A percentile compares a stretch with the other conserved stretches of the same genome.
Evolutionary conservation across 2,797 vertebrate species (phyloP).

Genomic region (Tamandua tetradactyla): DNA sequence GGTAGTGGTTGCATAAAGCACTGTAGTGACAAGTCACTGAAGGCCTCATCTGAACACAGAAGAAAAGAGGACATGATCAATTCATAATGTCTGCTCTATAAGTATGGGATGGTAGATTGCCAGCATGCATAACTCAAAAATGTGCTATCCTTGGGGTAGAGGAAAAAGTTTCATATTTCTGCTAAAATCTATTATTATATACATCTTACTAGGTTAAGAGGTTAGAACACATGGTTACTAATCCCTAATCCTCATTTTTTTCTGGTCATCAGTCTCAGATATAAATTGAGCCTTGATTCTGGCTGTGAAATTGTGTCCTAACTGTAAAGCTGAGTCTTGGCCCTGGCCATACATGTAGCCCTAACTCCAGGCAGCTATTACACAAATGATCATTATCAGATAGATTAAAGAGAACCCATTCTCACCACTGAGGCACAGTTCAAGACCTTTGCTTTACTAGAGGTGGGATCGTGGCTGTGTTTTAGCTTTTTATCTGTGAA

Average conservation of each 20-base stretch:
- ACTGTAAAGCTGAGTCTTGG: constrained; percentile 3
- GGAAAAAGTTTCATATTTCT: neutral
- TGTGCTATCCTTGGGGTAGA: neutral
- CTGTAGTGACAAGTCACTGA: constrained; percentile 31
- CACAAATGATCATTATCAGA: constrained; percentile 31
- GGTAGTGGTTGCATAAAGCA: neutral
- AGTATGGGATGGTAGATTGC: neutral
- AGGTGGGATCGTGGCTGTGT: constrained; percentile 23
- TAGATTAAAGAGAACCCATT: constrained; percentile 36
- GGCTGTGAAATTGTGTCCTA: constrained; percentile 17
- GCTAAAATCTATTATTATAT: constrained; percentile 11
- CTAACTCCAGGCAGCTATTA: neutral
- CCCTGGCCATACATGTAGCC: constrained; percentile 1
- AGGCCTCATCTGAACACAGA: constrained; percentile 49
- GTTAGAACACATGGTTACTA: neutral
- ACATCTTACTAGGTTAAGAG: neutral
- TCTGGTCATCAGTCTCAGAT: neutral
- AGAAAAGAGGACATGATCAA: neutral
- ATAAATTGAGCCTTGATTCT: neutral
- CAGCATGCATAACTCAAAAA: neutral
- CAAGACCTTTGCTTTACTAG: constrained; percentile 36
- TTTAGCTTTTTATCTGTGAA: constrained; percentile 63
- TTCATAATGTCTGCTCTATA: constrained; percentile 36
- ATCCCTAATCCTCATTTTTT: constrained; percentile 47
- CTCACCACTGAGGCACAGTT: constrained; percentile 44